Base-by-base conservation (phyloP, 1,140 invertebrate species). In the Eupeodes corollae region DNA sequence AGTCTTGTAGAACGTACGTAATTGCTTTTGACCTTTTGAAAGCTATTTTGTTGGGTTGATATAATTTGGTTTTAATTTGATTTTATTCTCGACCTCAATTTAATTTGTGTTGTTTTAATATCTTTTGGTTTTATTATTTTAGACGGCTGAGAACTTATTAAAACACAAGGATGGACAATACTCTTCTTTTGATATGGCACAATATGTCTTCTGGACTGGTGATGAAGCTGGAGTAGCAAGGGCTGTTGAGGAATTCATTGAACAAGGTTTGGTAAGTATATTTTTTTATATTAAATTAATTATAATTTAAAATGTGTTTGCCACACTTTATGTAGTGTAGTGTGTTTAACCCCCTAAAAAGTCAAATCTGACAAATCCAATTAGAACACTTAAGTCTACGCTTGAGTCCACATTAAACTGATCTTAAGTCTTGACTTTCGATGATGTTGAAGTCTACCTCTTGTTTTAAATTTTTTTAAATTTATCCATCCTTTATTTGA, bases 151-250 rank as follows among this genome's bases (percentile, higher is more conserved):
- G 49, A 62, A 55, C 33, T 49, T 68, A 26, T 47, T 68, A 39
- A 56, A 53, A 14, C 63, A 75, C 55, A 54, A 72, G 1, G 76
- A 75, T 42, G 73, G 78, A 2, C 79, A 81, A 48, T 81, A 81
- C 51, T 78, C 79, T 0, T 79, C 80, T 2, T 62, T 81, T 40
- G 80, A 83, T 53, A 81, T 83, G 77, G 84, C 84, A 0, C 81
- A 84, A 55, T 86, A 86, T 50, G 78, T 86, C 2, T 84, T 83
- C 56, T 84, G 80, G 79, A 86, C 82, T 5, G 82, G 82, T 6
- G 83, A 86, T 63, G 82, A 86, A 57, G 76, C 77, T 38, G 80
- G 83, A 2, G 83, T 85, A 1, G 82, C 82, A 2, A 60, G 76
- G 3, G 82, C 83, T 14, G 78, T 86, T 33, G 79, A 84, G 55